Evolutionary conservation across 2,113 vertebrate species (phyloP), one percentile per base, ranked within the genome.

Genomic region (Hippoglossus stenolepis): DNA sequence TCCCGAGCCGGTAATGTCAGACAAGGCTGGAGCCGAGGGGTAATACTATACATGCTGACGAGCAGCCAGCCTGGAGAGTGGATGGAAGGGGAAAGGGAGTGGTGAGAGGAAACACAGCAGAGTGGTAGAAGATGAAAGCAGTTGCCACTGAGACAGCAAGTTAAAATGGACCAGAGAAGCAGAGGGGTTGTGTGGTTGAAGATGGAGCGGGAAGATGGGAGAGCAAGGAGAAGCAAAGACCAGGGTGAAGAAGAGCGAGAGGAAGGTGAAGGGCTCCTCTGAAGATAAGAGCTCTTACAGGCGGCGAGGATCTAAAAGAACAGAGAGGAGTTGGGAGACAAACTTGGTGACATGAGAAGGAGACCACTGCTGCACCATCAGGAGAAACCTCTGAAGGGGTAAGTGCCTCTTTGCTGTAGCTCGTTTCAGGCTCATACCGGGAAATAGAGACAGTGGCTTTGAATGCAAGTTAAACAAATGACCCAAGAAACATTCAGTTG

Each of bases 1-100:
- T 97, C 96, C 86, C 77, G 95, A 95, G 96, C 94, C 94, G 92
- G 95, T 98, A 98, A 98, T 98, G 96, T 96, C 95, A 96, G 96
- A 94, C 95, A 90, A 95, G 95, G 93, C 94, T 94, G 94, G 96
- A 97, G 96, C 95, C 86, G 89, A 93, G 94, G 94, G 93, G 97
- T 97, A 97, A 98, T 94, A 95, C 95, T 96, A 97, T 95, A 96
- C 94, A 94, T 93, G 95, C 91, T 95, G 96, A 97, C 96, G 92
- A 95, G 94, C 75, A 64, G 79, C 26, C 65, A 18, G 61, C 73
- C 77, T 17, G 86, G 83, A 82, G 84, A 21, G 69, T 68, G 49
- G 74, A 73, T 45, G 56, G 66, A 67, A 23, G 80, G 47, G 47
- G 47, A 18, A 79, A 85, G 80, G 87, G 82, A 86, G 85, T 78